Evolutionary conservation across 2,888 invertebrate genomes (phyloP), one percentile per base, ranked within the genome.

Genomic region (Hirtodrosophila duncani): DNA sequence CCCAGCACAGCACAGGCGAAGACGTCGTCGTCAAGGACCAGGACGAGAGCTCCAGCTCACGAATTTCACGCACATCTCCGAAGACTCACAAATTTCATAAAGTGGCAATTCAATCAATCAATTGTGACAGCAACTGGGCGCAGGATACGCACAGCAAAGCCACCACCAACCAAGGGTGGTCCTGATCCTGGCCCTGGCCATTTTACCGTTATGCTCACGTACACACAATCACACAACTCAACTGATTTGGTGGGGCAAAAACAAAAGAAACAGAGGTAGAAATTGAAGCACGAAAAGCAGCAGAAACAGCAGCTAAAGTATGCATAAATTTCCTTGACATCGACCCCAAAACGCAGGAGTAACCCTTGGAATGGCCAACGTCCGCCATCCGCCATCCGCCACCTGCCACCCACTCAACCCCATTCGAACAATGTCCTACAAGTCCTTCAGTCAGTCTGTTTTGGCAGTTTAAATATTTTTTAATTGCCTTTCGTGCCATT

Each of bases 21-120:
- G 14, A n/a, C 16, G 7, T n/a, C n/a, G n/a, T n/a, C n/a, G n/a
- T n/a, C n/a, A n/a, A 17, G 9, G 50, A 18, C 46, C 34, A 42
- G 30, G 43, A 36, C 43, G 53, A 44, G 60, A 67, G 52, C n/a
- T n/a, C n/a, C n/a, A n/a, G n/a, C n/a, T n/a, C 61, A 72, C 80
- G 78, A 72, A 57, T 72, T 81, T 75, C 65, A 78, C 81, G 80
- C 81, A 79, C 80, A 83, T 84, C 83, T 84, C 83, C 59, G 75
- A 84, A 84, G 83, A 82, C 84, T 83, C 84, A 84, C 83, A 84
- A 84, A 84, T 84, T 84, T 83, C 83, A 84, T 83, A 84, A 83
- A 83, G 83, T 83, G 83, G 84, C 84, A 84, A 84, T 84, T 84
- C 84, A 84, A 84, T 84, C 84, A 84, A 84, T 84, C 84, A 84